A percentile compares a stretch with the other conserved stretches of the same genome.
phyloP scores from a whole-genome alignment of 2,888 invertebrate species.

The Xestobium rufovillosum region DNA sequence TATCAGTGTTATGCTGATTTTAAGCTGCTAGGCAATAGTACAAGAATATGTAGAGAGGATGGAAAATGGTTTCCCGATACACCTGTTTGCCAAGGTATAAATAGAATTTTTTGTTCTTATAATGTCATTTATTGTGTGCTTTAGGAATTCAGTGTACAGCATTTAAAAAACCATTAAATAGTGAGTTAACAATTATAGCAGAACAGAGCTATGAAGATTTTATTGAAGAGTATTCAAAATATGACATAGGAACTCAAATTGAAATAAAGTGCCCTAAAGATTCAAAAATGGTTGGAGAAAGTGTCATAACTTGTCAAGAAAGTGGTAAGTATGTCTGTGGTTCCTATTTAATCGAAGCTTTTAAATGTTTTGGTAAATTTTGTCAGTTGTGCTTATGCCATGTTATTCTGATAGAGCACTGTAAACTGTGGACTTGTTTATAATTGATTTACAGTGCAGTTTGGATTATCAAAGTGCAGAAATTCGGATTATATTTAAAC shows the following conservation, averaged over 20 bases:
- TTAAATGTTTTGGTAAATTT: too few relatives aligned
- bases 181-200: slow-evolving; percentile 26
- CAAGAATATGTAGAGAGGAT: slow-evolving; percentile 51
- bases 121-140: slow-evolving; percentile 14
- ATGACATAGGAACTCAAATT: slow-evolving; percentile 45
- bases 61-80: slow-evolving; percentile 56
- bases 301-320: slow-evolving; percentile 47
- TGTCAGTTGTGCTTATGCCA: too few relatives aligned
- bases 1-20: slow-evolving; percentile 55
- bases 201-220: slow-evolving; percentile 31
- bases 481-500: too few relatives aligned
- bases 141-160: slow-evolving; percentile 33
- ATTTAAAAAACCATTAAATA: slow-evolving; percentile 28
- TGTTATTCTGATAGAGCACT: too few relatives aligned
- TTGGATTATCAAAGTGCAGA: too few relatives aligned
- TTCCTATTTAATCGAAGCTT: too few relatives aligned
- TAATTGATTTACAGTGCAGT: too few relatives aligned
- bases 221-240: slow-evolving; percentile 25
- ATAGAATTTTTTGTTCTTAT: slow-evolving; percentile 15
- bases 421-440: too few relatives aligned
- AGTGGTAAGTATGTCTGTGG: slow-evolving; percentile 46
- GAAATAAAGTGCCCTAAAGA: slow-evolving; percentile 47
- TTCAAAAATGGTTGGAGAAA: slow-evolving; percentile 42
- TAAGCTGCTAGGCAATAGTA: slow-evolving; percentile 49
- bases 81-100: slow-evolving; percentile 53